Conservation (phyloP, 2,888 invertebrate species). For the Drosophila kanekoi region DNA sequence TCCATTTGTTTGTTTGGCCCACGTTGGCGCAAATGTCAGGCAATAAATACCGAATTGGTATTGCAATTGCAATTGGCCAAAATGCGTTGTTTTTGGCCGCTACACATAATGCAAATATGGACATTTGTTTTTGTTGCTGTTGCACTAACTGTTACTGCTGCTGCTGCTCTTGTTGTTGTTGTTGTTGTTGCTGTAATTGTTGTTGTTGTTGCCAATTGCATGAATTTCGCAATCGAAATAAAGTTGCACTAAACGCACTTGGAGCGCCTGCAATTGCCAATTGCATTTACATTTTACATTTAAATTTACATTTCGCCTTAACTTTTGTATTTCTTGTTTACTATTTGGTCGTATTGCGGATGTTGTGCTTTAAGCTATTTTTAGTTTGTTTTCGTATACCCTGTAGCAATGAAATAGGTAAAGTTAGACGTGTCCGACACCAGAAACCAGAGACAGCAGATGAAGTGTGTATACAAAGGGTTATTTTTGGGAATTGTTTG, state of each 20-base stretch:
- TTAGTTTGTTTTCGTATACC: slow-evolving; percentile 11
- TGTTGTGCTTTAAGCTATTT: slow-evolving; percentile 13
- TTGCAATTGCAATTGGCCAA: slow-evolving; percentile 72
- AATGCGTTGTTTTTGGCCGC: slow-evolving; percentile 64
- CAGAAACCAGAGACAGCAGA: not conserved
- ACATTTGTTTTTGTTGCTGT: slow-evolving; percentile 48
- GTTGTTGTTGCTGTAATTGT: not conserved
- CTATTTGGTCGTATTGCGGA: slow-evolving; percentile 21
- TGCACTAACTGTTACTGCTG: slow-evolving; percentile 16
- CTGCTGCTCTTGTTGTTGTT: slow-evolving; percentile 14
- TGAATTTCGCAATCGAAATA: slow-evolving; percentile 72
- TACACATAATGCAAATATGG: slow-evolving; percentile 79
- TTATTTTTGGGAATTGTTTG: too few species aligned
- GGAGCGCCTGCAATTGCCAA: slow-evolving; percentile 41
- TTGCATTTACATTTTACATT: slow-evolving; percentile 53
- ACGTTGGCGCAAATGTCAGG: slow-evolving; percentile 76
- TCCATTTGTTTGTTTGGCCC: slow-evolving; percentile 39
- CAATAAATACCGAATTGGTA: slow-evolving; percentile 79
- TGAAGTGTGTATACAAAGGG: not conserved
- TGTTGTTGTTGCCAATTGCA: slow-evolving; percentile 44
- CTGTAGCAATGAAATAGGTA: not conserved
- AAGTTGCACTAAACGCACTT: slow-evolving; percentile 74
- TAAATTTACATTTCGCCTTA: slow-evolving; percentile 42
- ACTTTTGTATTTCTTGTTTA: slow-evolving; percentile 21
- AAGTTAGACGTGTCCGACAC: too few species aligned